A percentile compares a stretch with the other conserved stretches of the same genome.
Evolutionary conservation across 2,113 vertebrate genomes (phyloP).

Genomic region (Cepphus grylle): DNA sequence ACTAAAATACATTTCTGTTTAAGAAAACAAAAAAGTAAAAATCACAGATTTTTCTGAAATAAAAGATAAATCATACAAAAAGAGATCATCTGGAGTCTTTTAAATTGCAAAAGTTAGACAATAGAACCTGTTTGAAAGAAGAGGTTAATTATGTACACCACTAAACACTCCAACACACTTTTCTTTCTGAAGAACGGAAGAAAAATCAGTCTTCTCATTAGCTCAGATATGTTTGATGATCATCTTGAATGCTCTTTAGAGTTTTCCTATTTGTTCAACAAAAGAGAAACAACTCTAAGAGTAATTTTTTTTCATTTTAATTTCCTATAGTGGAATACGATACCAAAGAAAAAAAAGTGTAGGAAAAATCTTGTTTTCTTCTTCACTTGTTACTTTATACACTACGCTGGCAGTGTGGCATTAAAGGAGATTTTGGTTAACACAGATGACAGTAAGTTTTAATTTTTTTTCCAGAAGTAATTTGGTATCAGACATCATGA

Average conservation of each 20-base stretch:
- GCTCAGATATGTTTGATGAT: not conserved
- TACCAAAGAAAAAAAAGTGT: not conserved
- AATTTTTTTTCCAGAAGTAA: not conserved
- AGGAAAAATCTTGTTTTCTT: not conserved
- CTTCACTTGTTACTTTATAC: not conserved
- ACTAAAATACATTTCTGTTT: not conserved
- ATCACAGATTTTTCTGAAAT: not conserved
- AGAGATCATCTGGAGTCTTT: not conserved
- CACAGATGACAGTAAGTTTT: not conserved
- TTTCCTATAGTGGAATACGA: not conserved
- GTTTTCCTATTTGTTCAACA: not conserved
- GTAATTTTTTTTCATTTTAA: not conserved
- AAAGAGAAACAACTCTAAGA: not conserved
- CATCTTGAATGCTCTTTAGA: not conserved
- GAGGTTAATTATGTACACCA: not conserved
- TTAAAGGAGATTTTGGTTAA: not conserved
- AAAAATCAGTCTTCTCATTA: not conserved
- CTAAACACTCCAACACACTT: not conserved
- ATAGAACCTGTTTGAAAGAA: not conserved
- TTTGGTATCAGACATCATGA: not conserved
- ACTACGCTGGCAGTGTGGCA: not conserved
- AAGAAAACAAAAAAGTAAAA: not conserved
- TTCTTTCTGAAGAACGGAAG: not conserved
- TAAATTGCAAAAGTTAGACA: not conserved
- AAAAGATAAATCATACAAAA: not conserved